phyloP scores from a whole-genome alignment of 1,140 invertebrate genomes.

The Chionoecetes opilio region DNA sequence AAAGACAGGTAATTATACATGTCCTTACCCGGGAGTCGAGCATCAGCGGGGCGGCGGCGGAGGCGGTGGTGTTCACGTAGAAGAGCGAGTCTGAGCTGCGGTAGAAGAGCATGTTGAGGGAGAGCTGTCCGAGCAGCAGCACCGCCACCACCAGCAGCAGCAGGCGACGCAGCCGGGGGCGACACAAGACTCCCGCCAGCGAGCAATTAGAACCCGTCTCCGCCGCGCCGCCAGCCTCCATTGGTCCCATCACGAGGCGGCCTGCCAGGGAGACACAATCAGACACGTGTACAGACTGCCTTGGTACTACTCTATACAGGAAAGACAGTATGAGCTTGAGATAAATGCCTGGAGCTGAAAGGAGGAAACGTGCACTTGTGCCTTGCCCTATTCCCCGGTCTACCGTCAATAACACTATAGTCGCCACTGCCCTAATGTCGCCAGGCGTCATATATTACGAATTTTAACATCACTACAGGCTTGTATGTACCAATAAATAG shows the following conservation, averaged over 20 bases:
- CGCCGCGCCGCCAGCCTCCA: not conserved
- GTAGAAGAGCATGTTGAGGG: slow-evolving; percentile 66
- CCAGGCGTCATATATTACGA: too few species aligned
- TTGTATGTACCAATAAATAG: too few species aligned
- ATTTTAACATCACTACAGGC: too few species aligned
- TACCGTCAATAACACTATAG: too few species aligned
- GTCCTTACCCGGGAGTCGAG: slow-evolving; percentile 60
- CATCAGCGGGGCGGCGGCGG: not conserved
- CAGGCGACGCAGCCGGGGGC: slow-evolving; percentile 44
- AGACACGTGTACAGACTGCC: not conserved
- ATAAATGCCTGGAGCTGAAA: too few species aligned
- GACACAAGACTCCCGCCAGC: not conserved
- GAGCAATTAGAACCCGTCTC: not conserved
- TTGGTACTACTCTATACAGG: too few species aligned
- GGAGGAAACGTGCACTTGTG: too few species aligned
- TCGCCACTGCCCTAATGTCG: too few species aligned
- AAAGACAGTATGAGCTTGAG: too few species aligned
- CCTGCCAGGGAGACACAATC: not conserved
- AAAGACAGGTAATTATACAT: not conserved
- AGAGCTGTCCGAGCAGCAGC: slow-evolving; percentile 62
- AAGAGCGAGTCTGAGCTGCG: slow-evolving; percentile 69
- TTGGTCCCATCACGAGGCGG: not conserved
- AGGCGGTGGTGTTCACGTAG: slow-evolving; percentile 61
- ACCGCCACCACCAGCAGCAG: slow-evolving; percentile 41
- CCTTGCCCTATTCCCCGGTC: too few species aligned